These are phyloP conservation scores for Herpailurus yagouaroundi DNA, from an alignment of 2,113 vertebrate genomes.

Conservation along the genomic window DNA sequence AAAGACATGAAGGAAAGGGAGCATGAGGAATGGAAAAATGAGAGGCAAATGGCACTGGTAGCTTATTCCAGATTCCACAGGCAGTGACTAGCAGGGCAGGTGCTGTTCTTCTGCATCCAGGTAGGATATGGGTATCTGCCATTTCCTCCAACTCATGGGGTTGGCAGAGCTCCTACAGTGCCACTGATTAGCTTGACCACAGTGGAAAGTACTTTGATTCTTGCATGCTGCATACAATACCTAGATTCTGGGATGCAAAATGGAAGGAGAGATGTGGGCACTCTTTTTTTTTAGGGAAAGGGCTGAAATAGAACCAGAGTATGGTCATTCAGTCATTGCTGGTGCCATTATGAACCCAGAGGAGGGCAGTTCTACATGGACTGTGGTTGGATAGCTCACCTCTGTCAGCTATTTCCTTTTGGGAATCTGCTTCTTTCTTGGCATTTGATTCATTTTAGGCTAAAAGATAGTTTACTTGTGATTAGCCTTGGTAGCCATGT, in stretches of 20 bases:
- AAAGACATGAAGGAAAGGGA: background rate
- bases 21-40: background rate
- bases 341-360: background rate
- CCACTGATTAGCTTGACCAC: background rate
- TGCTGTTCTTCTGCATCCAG: background rate
- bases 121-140: background rate
- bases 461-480: background rate
- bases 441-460: background rate
- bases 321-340: background rate
- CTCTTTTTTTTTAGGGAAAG: background rate
- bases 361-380: background rate
- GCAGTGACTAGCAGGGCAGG: background rate
- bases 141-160: background rate
- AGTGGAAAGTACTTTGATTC: background rate
- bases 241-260: background rate
- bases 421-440: background rate
- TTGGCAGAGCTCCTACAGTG: fast-evolving
- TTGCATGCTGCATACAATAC: background rate
- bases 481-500: background rate
- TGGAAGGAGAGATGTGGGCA: background rate
- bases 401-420: background rate
- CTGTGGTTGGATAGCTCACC: background rate
- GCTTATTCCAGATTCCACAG: background rate
- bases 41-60: background rate
- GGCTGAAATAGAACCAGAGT: background rate